Evolutionary conservation across 2,113 vertebrate species (phyloP).

Genomic region (Otocyon megalotis): DNA sequence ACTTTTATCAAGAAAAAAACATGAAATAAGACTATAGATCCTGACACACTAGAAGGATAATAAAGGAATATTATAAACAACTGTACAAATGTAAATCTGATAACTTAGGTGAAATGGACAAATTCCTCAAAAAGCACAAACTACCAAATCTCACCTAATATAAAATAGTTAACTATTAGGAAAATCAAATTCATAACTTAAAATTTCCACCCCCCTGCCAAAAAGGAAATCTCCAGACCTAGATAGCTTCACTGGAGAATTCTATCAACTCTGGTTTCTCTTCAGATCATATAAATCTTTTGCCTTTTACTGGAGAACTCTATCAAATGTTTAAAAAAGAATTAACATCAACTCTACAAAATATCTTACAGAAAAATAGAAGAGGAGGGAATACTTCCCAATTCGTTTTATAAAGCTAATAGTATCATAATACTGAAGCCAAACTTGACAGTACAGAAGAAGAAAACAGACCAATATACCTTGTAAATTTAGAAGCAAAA

Average conservation of each 20-base stretch:
- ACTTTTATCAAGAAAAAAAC: neutral
- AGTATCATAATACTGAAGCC: neutral
- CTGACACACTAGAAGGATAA: neutral
- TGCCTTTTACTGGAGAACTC: neutral
- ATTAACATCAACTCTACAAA: neutral
- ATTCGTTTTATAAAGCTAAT: neutral
- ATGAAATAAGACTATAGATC: neutral
- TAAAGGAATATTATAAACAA: neutral
- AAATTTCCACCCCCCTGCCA: neutral
- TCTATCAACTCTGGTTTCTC: neutral
- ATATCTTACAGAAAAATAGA: neutral
- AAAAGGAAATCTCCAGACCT: neutral
- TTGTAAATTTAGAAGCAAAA: neutral
- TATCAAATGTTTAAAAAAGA: neutral
- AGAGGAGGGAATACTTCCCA: neutral
- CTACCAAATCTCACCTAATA: neutral
- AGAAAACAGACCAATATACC: neutral
- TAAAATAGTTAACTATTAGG: neutral
- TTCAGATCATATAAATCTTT: too few species aligned
- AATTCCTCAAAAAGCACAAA: neutral
- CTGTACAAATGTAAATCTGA: neutral
- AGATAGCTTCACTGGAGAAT: neutral
- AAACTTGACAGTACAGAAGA: neutral
- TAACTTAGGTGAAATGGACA: neutral
- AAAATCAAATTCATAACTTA: slow-evolving; percentile 10